These are phyloP conservation scores for Lophura nycthemera DNA, from an alignment of 2,113 vertebrate species.

Conservation along the genomic window DNA sequence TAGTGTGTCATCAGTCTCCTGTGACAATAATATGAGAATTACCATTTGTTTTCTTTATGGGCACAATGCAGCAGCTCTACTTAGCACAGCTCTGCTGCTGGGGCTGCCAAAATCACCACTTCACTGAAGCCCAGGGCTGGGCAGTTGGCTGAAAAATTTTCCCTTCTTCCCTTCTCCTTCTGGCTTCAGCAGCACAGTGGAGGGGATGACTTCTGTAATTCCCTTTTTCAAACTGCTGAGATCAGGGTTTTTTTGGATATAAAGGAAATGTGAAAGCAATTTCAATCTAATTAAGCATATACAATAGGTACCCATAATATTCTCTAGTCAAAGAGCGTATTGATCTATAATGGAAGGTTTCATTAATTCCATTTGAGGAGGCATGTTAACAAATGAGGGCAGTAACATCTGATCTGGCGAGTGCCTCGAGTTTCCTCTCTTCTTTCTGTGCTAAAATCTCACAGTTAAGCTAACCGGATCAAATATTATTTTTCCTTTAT, in stretches of 20 bases:
- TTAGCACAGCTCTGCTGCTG: neutral
- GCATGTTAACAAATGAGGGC: constrained; percentile 1
- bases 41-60: neutral
- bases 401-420: constrained; percentile 27
- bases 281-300: constrained; percentile 32
- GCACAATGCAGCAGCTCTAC: neutral
- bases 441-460: constrained; percentile 16
- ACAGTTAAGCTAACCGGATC: neutral
- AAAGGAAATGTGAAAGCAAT: constrained; percentile 36
- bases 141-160: neutral
- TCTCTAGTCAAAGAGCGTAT: constrained; percentile 30
- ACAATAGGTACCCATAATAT: constrained; percentile 25
- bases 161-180: neutral
- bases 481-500: constrained; percentile 2
- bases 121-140: neutral
- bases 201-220: constrained; percentile 20
- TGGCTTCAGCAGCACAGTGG: neutral
- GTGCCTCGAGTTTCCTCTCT: neutral
- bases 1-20: neutral
- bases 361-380: constrained; percentile 49
- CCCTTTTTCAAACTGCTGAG: constrained; percentile 39
- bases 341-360: constrained; percentile 50
- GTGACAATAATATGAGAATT: neutral
- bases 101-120: neutral
- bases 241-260: neutral